Base-by-base conservation (phyloP, 2,797 vertebrate species). In the Micromesistius poutassou region DNA sequence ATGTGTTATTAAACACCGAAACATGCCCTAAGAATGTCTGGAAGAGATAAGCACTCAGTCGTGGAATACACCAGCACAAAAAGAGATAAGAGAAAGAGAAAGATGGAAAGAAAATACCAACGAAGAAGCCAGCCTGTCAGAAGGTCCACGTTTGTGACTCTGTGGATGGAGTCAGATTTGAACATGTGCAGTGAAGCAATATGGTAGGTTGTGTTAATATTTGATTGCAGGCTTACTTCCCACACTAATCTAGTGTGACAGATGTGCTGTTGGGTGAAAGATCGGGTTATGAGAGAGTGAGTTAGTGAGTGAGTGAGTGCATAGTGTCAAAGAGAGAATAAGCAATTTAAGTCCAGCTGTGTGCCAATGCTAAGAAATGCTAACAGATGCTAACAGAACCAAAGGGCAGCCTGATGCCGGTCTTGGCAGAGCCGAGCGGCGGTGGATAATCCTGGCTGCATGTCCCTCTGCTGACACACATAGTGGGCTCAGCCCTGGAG, bases 1-100 rank as follows among this genome's bases (percentile, higher is more conserved):
- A 72, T 83, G 81, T 83, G 78, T 80, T 68, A 66, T 50, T 33
- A 72, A 55, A 76, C 46, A 78, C 76, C 74, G 68, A 22, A 22
- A 78, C 76, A 82, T 83, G 78, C 80, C 81, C 78, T 2, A 89
- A 87, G 84, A 88, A 89, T 89, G 87, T 90, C 81, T 86, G 80
- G 77, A 73, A 81, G 70, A 87, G 86, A 89, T 85, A 82, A 72
- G 30, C 50, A 22, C 85, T 70, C n/a, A 28, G 68, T 13, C 68
- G 68, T 62, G 55, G 25, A 25, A 62, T n/a, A 62, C 55, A 62
- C 25, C 30, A 16, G 30, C 25, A 31, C 66, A 13, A 28, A 28
- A 71, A 71, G n/a, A n/a, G n/a, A n/a, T n/a, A n/a, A n/a, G n/a
- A n/a, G n/a, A n/a, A n/a, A n/a, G n/a, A 36, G 22, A 33, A 72